phyloP scores from a whole-genome alignment of 2,113 vertebrate species.

The Meles meles region DNA sequence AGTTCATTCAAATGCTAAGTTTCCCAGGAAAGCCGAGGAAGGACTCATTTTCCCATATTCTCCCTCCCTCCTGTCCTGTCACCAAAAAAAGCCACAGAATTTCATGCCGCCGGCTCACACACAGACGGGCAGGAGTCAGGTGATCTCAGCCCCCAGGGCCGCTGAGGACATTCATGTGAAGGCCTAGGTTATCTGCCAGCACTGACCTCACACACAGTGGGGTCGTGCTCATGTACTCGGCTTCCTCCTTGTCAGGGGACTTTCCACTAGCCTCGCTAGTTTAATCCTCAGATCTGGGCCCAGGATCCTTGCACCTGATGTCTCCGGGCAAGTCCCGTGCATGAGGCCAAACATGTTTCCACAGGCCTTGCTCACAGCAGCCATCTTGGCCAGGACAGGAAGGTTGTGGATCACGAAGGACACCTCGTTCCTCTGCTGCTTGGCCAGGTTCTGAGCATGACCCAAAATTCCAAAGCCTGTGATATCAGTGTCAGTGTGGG shows the following conservation, averaged over 20 bases:
- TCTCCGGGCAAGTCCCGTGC: conserved; percentile 98
- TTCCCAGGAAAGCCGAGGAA: not conserved
- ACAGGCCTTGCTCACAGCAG: conserved; percentile 98
- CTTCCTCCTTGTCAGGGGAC: not conserved
- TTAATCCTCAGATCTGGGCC: not conserved
- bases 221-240: not conserved
- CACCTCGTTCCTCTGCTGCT: conserved; percentile 97
- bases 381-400: conserved; percentile 98
- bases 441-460: conserved; percentile 96
- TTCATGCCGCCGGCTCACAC: not conserved
- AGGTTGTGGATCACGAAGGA: conserved; percentile 99
- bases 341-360: conserved; percentile 99
- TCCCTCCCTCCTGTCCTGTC: not conserved
- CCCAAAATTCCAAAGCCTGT: conserved; percentile 98
- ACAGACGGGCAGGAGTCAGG: not conserved
- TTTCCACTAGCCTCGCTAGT: not conserved
- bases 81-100: not conserved
- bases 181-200: not conserved
- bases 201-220: not conserved
- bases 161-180: not conserved
- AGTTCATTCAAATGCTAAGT: not conserved
- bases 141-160: too few relatives aligned
- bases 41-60: not conserved
- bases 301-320: conserved; percentile 89
- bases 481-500: conserved; percentile 98